Percentiles rank a stretch among this genome's conserved stretches.
Evolutionary conservation across 2,888 invertebrate species (phyloP).

Genomic region (Synanthedon myopaeformis): DNA sequence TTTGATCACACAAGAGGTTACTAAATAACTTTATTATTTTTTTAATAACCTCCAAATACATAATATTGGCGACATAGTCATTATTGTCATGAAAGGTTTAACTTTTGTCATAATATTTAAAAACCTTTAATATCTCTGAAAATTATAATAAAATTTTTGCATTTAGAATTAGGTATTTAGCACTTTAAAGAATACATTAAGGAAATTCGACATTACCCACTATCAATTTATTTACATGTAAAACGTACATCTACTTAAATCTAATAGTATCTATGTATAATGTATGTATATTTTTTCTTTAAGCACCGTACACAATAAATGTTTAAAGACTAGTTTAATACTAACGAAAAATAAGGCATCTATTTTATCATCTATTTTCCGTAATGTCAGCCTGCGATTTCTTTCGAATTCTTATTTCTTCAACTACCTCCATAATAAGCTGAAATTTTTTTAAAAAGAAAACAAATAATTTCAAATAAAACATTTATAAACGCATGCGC

Average conservation of each 20-base stretch:
- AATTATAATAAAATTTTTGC: conserved; percentile 8
- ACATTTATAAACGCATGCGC: neutral
- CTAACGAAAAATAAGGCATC: neutral
- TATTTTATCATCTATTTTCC: conserved; percentile 32
- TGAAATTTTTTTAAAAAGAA: conserved; percentile 46
- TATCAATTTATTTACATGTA: conserved; percentile 2
- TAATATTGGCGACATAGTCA: no score
- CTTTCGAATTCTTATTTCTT: conserved; percentile 67
- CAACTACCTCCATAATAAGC: conserved; percentile 68
- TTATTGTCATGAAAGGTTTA: no score
- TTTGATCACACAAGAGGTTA: no score
- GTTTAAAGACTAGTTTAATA: neutral
- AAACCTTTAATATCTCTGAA: no score
- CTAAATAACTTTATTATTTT: no score
- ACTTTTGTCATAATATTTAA: no score
- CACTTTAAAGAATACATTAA: conserved; percentile 6
- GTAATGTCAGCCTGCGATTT: conserved; percentile 53
- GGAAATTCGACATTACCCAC: neutral
- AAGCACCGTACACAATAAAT: neutral
- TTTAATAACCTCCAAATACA: no score
- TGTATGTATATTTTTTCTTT: neutral
- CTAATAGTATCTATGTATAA: neutral
- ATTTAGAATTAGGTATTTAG: conserved; percentile 6
- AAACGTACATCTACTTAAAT: neutral
- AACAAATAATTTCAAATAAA: neutral